Evolutionary conservation across 2,113 vertebrate genomes (phyloP), one percentile per base, ranked within the genome.

Genomic region (Illadopsis cleaveri): DNA sequence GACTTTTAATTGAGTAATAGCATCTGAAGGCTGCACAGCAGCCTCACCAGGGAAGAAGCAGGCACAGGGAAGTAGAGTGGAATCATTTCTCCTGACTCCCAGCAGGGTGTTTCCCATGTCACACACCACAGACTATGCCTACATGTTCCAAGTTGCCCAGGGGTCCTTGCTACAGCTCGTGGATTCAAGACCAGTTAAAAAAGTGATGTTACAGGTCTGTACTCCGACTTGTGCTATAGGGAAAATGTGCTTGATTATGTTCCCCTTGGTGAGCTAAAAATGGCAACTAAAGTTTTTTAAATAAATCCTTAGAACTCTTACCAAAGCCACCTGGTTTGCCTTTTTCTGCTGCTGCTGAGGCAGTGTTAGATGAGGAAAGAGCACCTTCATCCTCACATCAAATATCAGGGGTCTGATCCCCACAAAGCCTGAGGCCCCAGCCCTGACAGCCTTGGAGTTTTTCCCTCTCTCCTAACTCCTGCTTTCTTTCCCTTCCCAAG

Each of bases 101-200:
- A 35, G 3, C 0, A 0, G 33, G 44, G 20, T 64, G 40, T 65
- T 77, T 47, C 72, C 76, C 48, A 3, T 21, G 14, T 38, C 84
- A 51, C 3, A 0, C 40, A 48, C 17, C 45, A 13, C 51, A 40
- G 54, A 20, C 44, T 37, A 10, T 73, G 69, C 68, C 64, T 51
- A 6, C 2, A 0, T 18, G 23, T 58, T 77, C 69, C 23, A 80
- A 28, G 37, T 22, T 8, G 47, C 42, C 37, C 2, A 1, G 20
- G 21, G 18, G 38, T 28, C 54, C 78, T 86, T 0, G 0, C 33
- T 27, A 3, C 65, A 24, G 17, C 7, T 12, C 11, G 1, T 0
- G 6, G 33, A 18, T 62, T 20, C 42, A 17, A 42, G 31, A 22
- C 42, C 51, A 14, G 22, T 37, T 50, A 1, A 28, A 71, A 38